These are phyloP conservation scores for Drosophila glabriapex DNA, from an alignment of 2,888 invertebrate genomes.

Conservation along the genomic window DNA sequence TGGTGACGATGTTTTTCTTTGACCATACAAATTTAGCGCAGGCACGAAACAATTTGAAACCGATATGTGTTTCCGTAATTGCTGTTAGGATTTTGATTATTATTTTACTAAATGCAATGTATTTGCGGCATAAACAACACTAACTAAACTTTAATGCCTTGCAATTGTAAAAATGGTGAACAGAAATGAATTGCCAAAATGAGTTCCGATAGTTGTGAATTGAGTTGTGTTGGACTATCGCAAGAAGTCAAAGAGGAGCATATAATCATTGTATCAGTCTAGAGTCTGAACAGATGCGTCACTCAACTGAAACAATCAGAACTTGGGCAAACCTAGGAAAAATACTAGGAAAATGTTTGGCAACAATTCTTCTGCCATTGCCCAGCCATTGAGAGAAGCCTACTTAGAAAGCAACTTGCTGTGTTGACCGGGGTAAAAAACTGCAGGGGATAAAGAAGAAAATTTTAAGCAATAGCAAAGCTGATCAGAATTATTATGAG, in stretches of 20 bases:
- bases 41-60: too few relatives aligned
- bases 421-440: not conserved
- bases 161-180: not conserved
- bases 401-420: not conserved
- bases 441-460: not conserved
- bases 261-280: not conserved
- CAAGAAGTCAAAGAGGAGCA: not conserved
- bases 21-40: constrained; percentile 17
- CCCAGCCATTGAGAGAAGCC: not conserved
- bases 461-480: not conserved
- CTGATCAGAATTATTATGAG: too few relatives aligned
- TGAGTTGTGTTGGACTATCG: not conserved
- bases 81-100: not conserved
- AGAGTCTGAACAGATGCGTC: not conserved
- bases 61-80: not conserved
- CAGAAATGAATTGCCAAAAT: not conserved
- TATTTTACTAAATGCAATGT: not conserved
- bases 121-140: not conserved
- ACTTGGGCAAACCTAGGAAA: not conserved
- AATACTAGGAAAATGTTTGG: not conserved
- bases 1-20: constrained; percentile 18
- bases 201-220: not conserved
- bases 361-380: not conserved
- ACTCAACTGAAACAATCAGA: not conserved
- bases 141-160: not conserved